Base-by-base conservation (phyloP, 1,140 invertebrate species). In the Trichonephila clavata region DNA sequence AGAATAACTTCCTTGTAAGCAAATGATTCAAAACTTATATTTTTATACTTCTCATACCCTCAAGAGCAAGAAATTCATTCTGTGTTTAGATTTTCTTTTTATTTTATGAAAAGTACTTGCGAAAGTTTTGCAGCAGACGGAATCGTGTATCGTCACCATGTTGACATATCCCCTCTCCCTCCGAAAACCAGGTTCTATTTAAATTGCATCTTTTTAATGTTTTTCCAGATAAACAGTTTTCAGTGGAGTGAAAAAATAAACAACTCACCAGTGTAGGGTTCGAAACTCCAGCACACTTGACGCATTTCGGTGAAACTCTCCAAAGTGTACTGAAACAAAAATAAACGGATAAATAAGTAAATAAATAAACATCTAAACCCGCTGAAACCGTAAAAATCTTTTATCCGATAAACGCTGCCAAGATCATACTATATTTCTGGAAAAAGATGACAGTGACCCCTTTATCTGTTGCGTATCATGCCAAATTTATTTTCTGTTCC, bases 301-400 rank as follows among this genome's bases (percentile, higher is more conserved):
- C 97, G 95, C 60, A 96, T 96, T 95, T 97, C 97, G 10, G 96
- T 96, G 95, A 96, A 97, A n/a, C 96, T 97, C 94, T 97, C 96
- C 94, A 97, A 95, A 27, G 96, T 96, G 94, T 97, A 97, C 96
- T 97, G 95, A 50, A 94, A 94, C 63, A 43, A 43, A 87, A 27
- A 81, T 13, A 81, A 32, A 39, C 14, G 81, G 13, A 83, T 32
- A 60, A 59, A 83, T 91, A 80, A 32, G 60, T 57, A 39, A 57
- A n/a, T 16, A 63, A 87, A 20, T 60, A 10, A 39, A 87, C 63
- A 32, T 20, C 63, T 87, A 84, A 84, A 84, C 83, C 57, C 27
- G 21, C 14, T 14, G 18, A 57, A 84, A 84, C 43, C 57, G 27
- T 57, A 24, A 84, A 57, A 57, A 84, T 84, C n/a, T 59, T 18